Percentiles rank a stretch among this genome's conserved stretches.
Conservation (phyloP, 64 coral and sea anemone genomes). For the Actinia tenebrosa region DNA sequence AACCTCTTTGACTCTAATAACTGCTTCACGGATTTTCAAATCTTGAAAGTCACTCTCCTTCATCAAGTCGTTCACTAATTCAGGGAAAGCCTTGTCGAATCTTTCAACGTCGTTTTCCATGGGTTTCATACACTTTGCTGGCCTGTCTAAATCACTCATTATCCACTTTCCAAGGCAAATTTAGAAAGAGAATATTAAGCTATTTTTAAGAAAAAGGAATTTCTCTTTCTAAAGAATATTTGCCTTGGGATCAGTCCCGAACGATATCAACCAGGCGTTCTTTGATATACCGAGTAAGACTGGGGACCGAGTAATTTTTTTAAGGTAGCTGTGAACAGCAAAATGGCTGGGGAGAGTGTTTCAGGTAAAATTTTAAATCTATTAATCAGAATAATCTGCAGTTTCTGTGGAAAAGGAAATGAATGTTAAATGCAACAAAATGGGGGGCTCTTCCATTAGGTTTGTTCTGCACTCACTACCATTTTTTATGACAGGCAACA, state of each 20-base stretch:
- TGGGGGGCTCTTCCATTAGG: too few species aligned
- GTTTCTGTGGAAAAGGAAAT: too few species aligned
- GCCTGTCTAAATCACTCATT: constrained; percentile 9
- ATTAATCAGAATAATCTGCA: too few species aligned
- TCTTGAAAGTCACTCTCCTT: constrained; percentile 27
- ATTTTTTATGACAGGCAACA: too few species aligned
- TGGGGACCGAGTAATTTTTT: not conserved
- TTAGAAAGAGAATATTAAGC: not conserved
- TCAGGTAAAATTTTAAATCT: too few species aligned
- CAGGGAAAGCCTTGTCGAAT: constrained; percentile 50
- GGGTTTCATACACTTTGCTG: not conserved
- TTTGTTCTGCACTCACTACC: too few species aligned
- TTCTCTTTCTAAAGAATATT: not conserved
- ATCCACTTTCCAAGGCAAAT: not conserved
- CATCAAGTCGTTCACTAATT: constrained; percentile 43
- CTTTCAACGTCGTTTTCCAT: constrained; percentile 22
- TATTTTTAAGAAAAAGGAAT: not conserved
- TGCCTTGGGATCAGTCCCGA: not conserved
- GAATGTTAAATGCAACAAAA: too few species aligned
- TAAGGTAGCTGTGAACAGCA: not conserved
- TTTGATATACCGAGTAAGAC: not conserved
- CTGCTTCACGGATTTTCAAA: constrained; percentile 33
- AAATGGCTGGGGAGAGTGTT: too few species aligned
- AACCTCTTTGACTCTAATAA: constrained; percentile 25
- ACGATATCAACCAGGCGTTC: not conserved